These are phyloP conservation scores for Drosophila burlai DNA, from an alignment of 1,140 invertebrate species.

Conservation along the genomic window DNA sequence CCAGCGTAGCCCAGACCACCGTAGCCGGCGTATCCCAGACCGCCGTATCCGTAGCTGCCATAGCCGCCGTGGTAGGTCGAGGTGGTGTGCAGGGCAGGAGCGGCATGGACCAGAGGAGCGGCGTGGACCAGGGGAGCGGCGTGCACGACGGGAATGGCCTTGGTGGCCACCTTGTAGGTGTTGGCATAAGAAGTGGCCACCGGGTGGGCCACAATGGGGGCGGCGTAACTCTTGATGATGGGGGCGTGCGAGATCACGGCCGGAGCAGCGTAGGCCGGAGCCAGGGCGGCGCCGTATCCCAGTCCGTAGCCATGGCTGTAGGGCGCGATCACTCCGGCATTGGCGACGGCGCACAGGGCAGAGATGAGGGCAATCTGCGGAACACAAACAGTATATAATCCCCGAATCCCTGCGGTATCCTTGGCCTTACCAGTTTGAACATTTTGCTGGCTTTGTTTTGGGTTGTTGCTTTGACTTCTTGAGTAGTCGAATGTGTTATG, in stretches of 20 bases:
- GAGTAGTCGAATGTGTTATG: constrained; percentile 76
- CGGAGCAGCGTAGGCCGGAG: constrained; percentile 62
- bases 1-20: constrained; percentile 65
- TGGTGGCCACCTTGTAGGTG: constrained; percentile 86
- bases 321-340: constrained; percentile 74
- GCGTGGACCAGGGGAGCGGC: constrained; percentile 78
- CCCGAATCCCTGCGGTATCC: constrained; percentile 12
- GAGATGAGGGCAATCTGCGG: constrained; percentile 71
- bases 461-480: constrained; percentile 54
- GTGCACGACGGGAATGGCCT: constrained; percentile 77
- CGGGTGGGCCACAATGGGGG: constrained; percentile 81
- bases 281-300: constrained; percentile 50
- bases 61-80: constrained; percentile 74
- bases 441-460: constrained; percentile 64
- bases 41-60: constrained; percentile 50
- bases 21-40: constrained; percentile 62
- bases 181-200: constrained; percentile 88
- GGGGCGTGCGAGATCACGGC: constrained; percentile 76
- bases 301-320: constrained; percentile 72
- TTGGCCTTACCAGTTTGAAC: constrained; percentile 84
- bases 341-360: constrained; percentile 80
- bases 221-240: constrained; percentile 78
- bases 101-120: constrained; percentile 73
- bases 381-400: background rate
- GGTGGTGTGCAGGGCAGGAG: constrained; percentile 74